phyloP scores from a whole-genome alignment of 2,113 vertebrate species.

The Xyliphius kryptos region DNA sequence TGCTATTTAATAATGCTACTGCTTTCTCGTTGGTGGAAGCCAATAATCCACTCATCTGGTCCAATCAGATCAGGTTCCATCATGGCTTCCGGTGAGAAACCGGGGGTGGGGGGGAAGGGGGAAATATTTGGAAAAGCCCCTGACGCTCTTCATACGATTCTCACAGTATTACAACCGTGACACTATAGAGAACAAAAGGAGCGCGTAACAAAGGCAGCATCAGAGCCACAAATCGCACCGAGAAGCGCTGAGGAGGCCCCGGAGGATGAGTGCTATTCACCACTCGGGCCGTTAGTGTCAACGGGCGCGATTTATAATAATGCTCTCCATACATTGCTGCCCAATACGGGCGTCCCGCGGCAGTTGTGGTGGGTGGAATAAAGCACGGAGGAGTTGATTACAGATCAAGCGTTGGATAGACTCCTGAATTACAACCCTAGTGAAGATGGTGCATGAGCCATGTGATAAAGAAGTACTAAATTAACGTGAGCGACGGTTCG shows the following conservation, averaged over 20 bases:
- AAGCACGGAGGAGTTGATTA: conserved; percentile 19
- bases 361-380: conserved; percentile 20
- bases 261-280: conserved; percentile 23
- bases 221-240: neutral
- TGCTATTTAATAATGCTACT: no score
- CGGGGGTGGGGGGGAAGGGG: conserved; percentile 25
- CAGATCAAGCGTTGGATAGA: conserved; percentile 16
- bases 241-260: conserved; percentile 4
- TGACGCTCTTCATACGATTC: conserved; percentile 14
- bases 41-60: no score
- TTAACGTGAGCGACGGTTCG: no score
- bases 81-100: conserved; percentile 34
- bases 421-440: conserved; percentile 12
- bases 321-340: conserved; percentile 15
- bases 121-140: conserved; percentile 9
- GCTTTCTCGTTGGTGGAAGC: no score
- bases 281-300: conserved; percentile 20
- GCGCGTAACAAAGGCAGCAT: conserved; percentile 28
- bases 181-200: conserved; percentile 6
- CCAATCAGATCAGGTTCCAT: no score
- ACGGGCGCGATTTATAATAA: conserved; percentile 27
- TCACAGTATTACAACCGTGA: conserved; percentile 1
- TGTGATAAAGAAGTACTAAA: no score
- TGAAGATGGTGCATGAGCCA: neutral
- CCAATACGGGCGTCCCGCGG: neutral